Evolutionary conservation across 2,888 invertebrate species (phyloP), one percentile per base, ranked within the genome.

Genomic region (Cryptophagus acutangulus): DNA sequence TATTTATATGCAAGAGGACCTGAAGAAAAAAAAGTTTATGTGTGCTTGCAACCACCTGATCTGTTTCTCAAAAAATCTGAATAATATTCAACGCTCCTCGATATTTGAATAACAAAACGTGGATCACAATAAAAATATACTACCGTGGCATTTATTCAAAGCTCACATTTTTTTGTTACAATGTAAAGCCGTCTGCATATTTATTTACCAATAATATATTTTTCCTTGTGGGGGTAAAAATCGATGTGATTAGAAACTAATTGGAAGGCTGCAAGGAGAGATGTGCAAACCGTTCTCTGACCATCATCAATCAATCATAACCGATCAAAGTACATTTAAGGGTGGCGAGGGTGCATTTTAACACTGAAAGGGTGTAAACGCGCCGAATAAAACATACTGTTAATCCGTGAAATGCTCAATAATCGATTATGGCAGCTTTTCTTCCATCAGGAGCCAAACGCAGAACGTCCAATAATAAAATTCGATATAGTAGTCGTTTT

Each of bases 71-170:
- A 20, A 28, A 41, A 48, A 54, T 52, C 48, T 49, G 51, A 51
- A 54, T 52, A 48, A 49, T 51, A 54, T 52, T 46, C 48, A 48
- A 41, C 36, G 41, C 43, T 43, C 45, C 48, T 51, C n/a, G n/a
- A n/a, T 47, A 42, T 54, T 54, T 59, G 59, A 59, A 59, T 61
- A 61, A 59, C 58, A 61, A 58, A 58, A 57, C 55, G 54, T 12
- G 51, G 54, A 50, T 51, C 52, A 55, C 53, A 55, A 56, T 55
- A 58, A 58, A 58, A 59, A 55, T 61, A 54, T 53, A 55, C 48
- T 49, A 45, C 48, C 46, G n/a, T 35, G 34, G 38, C 47, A 48
- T 55, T 50, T 47, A 44, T 35, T 36, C 20, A 49, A 50, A 51
- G 41, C 49, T 48, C 29, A 35, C 24, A 20, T 6, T 8, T 20